These are phyloP conservation scores for Uropetala carovei DNA, from an alignment of 2,888 invertebrate genomes.

Conservation along the genomic window DNA sequence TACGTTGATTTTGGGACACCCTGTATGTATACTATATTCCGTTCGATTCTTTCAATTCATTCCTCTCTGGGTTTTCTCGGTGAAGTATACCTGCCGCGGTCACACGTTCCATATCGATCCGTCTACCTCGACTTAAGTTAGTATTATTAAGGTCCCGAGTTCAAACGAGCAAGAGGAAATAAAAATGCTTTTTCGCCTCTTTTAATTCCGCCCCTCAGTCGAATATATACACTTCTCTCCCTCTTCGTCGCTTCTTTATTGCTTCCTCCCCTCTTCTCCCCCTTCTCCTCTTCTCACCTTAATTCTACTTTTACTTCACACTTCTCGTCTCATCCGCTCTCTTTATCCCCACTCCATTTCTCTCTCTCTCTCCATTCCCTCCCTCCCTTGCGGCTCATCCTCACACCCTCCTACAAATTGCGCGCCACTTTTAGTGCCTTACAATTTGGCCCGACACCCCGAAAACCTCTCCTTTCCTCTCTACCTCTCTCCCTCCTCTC, in stretches of 20 bases:
- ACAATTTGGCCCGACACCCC: conserved; percentile 24
- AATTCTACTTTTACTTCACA: no score
- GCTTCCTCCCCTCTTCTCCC: not conserved
- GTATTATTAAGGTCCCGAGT: conserved; percentile 20
- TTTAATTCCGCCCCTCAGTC: conserved; percentile 6
- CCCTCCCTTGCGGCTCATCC: not conserved
- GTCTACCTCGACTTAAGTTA: conserved; percentile 1
- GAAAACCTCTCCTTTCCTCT: not conserved
- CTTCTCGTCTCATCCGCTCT: no score
- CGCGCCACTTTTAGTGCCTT: conserved; percentile 7
- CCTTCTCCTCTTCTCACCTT: no score
- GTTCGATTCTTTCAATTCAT: not conserved
- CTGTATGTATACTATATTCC: not conserved
- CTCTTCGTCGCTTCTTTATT: not conserved
- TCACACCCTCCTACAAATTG: not conserved
- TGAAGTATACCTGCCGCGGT: not conserved
- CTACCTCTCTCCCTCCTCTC: no score
- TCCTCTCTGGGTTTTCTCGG: not conserved
- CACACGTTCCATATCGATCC: not conserved
- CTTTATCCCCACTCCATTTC: no score
- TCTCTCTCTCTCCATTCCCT: not conserved
- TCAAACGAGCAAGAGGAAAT: not conserved
- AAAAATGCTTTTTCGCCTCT: not conserved
- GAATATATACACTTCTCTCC: not conserved
- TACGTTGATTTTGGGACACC: not conserved